Conservation (phyloP, 2,113 vertebrate species). For the Cebus imitator region DNA sequence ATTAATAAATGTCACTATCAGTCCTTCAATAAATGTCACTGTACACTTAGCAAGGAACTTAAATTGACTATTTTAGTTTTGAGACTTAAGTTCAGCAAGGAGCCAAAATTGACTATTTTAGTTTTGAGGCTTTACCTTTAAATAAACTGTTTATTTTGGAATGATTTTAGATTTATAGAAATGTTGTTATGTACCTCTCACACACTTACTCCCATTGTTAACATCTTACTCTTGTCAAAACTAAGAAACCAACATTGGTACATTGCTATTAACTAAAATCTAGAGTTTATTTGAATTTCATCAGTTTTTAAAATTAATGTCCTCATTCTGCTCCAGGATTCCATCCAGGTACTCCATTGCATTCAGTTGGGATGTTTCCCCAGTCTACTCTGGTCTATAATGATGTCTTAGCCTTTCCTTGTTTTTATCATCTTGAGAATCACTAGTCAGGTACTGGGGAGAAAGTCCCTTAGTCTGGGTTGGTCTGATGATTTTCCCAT, state of each 20-base stretch:
- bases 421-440: not conserved
- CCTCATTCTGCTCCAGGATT: not conserved
- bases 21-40: not conserved
- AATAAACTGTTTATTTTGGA: constrained; percentile 10
- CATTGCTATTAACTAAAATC: not conserved
- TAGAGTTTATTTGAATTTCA: not conserved
- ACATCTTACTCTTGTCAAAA: not conserved
- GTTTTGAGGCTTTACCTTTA: constrained; percentile 14
- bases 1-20: not conserved
- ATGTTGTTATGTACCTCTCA: not conserved
- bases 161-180: constrained; percentile 20
- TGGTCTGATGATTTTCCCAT: not conserved
- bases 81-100: not conserved
- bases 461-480: not conserved
- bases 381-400: not conserved
- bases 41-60: not conserved
- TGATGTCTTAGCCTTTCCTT: not conserved
- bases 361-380: not conserved
- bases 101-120: not conserved
- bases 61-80: constrained; percentile 3
- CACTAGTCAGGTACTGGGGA: not conserved
- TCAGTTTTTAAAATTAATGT: not conserved
- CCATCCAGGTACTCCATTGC: not conserved
- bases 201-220: not conserved
- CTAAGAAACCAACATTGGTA: not conserved